Base-by-base conservation (phyloP, 2,113 vertebrate species). In the Mola mola region DNA sequence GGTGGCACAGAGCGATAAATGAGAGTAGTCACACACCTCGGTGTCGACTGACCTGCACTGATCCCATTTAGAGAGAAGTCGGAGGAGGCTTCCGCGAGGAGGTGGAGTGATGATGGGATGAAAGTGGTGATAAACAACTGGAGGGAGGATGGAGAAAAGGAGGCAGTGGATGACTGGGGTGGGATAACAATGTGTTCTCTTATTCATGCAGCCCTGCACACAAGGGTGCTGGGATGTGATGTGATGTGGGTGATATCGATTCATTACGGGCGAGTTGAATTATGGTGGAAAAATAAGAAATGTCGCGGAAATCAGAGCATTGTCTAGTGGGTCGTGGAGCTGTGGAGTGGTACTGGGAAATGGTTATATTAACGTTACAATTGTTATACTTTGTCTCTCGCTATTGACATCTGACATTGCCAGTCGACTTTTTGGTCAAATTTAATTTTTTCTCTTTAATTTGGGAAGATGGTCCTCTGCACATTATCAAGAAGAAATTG, bases 1-100 rank as follows among this genome's bases (percentile, higher is more conserved):
- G 20, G 57, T 20, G 46, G 21, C 38, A 44, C 31, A 44, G 21
- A 34, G 66, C 37, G 59, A 55, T 57, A 68, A 68, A 82, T 63
- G 44, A 59, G 58, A 58, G 42, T 40, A 40, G 37, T 48, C 50
- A 36, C 63, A 75, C 72, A 84, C 31, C 67, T 68, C 66, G 68
- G 71, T 72, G 66, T 46, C 63, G 79, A 91, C 89, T 91, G 88
- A 92, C 91, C 91, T 91, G 88, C 44, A 72, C 74, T 76, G 73
- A 78, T 78, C 86, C 78, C 73, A 83, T 80, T 87, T 78, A 79
- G 66, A 84, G 59, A 66, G 50, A 34, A 84, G 78, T 83, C 86
- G 84, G 82, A 75, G 55, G 81, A 80, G 68, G 71, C 44, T 70
- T 78, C 82, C 85, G 66, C 50, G 62, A 63, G 78, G 80, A 78